phyloP scores from a whole-genome alignment of 2,888 invertebrate genomes.

The Caenorhabditis virilis region DNA sequence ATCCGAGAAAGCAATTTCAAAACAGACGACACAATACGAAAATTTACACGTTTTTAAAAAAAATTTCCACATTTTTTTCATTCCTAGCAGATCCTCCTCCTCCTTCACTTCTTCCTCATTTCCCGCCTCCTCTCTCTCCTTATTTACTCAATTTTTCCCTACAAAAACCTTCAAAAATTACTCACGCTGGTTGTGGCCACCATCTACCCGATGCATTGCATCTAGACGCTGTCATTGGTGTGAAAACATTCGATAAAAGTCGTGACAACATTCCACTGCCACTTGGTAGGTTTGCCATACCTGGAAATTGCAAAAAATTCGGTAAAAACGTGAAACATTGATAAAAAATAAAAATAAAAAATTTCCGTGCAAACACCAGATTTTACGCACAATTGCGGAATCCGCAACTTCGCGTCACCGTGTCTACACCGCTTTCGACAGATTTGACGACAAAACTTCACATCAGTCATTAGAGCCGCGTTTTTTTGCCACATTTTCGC shows the following conservation, averaged over 20 bases:
- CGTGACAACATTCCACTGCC: conserved; percentile 21
- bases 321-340: background rate
- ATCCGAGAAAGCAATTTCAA: too few species aligned
- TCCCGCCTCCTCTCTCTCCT: too few species aligned
- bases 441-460: conserved; percentile 13
- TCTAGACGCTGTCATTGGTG: conserved; percentile 9
- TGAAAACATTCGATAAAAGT: conserved; percentile 26
- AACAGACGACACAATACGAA: conserved; percentile 24
- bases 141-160: too few species aligned
- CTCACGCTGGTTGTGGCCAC: conserved; percentile 66
- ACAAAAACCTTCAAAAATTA: conserved; percentile 22
- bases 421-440: conserved; percentile 16
- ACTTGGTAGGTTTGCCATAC: conserved; percentile 31
- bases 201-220: conserved; percentile 60
- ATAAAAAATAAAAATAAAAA: conserved; percentile 2
- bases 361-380: background rate
- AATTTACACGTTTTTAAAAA: background rate
- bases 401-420: background rate
- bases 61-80: too few species aligned
- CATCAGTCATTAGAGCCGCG: background rate
- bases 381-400: conserved; percentile 11
- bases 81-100: too few species aligned
- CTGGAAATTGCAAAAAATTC: conserved; percentile 1
- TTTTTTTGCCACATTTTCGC: conserved; percentile 5
- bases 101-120: too few species aligned